These are phyloP conservation scores for Platycnemis pennipes DNA, from an alignment of 2,888 invertebrate genomes.

Conservation along the genomic window DNA sequence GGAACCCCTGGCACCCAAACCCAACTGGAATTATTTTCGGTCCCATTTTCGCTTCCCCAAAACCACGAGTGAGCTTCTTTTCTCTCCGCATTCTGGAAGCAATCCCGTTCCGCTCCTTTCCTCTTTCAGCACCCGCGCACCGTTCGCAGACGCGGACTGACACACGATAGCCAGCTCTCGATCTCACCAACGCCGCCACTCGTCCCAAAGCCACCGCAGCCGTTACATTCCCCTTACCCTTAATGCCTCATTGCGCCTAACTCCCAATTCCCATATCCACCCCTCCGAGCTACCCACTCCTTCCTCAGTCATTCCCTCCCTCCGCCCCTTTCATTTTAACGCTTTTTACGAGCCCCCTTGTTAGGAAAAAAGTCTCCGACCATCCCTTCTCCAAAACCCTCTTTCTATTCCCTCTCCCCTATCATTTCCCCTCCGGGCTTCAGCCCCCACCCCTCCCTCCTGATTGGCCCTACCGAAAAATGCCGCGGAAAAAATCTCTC, in stretches of 20 bases:
- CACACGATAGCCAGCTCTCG: not conserved
- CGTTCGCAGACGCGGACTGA: not conserved
- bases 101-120: not conserved
- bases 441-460: not conserved
- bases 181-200: not conserved
- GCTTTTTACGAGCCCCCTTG: constrained; percentile 27
- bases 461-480: constrained; percentile 12
- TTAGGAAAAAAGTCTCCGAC: constrained; percentile 13
- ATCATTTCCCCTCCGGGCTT: not conserved
- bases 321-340: not conserved
- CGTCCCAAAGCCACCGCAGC: not conserved
- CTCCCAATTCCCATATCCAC: not conserved
- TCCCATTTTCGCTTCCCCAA: not conserved
- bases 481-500: constrained; percentile 9
- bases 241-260: constrained; percentile 2
- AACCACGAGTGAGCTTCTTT: too few species aligned
- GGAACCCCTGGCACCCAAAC: not conserved
- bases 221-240: not conserved
- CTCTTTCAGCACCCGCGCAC: not conserved
- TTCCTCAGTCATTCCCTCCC: not conserved
- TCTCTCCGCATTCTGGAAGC: not conserved
- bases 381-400: not conserved
- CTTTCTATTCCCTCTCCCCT: not conserved
- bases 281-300: not conserved
- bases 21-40: not conserved